Evolutionary conservation across 2,113 vertebrate species (phyloP).

Genomic region (Zosterops borbonicus): DNA sequence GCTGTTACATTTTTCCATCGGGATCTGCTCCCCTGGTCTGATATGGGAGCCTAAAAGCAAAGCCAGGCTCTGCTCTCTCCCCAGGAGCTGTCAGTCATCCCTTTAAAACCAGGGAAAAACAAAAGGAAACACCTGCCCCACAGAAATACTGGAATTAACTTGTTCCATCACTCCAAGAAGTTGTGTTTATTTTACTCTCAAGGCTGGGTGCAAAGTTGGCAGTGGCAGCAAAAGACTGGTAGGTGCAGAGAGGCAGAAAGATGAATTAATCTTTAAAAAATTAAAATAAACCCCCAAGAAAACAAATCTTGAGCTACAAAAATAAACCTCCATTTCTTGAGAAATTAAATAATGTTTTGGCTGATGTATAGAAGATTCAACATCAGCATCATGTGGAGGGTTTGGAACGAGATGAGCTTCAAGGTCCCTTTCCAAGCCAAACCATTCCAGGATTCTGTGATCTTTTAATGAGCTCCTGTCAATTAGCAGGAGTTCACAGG

Average conservation of each 20-base stretch:
- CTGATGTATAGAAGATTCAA: not conserved
- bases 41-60: not conserved
- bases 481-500: not conserved
- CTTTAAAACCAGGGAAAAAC: not conserved
- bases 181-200: slow-evolving; percentile 36
- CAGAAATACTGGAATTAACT: not conserved
- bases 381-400: not conserved
- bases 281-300: not conserved
- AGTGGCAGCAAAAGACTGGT: not conserved
- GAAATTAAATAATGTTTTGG: slow-evolving; percentile 40
- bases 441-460: not conserved
- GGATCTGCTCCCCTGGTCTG: not conserved
- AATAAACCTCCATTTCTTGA: not conserved
- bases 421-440: not conserved
- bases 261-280: slow-evolving; percentile 19
- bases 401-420: not conserved
- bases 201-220: slow-evolving; percentile 13
- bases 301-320: not conserved
- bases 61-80: not conserved
- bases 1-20: not conserved
- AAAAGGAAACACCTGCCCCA: slow-evolving; percentile 35
- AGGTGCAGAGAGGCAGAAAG: slow-evolving; percentile 39
- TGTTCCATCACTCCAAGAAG: not conserved
- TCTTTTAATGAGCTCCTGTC: not conserved
- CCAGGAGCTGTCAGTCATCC: not conserved